Base-by-base conservation (phyloP, 2,113 vertebrate species). In the rabbit (Oryctolagus cuniculus) region DNA sequence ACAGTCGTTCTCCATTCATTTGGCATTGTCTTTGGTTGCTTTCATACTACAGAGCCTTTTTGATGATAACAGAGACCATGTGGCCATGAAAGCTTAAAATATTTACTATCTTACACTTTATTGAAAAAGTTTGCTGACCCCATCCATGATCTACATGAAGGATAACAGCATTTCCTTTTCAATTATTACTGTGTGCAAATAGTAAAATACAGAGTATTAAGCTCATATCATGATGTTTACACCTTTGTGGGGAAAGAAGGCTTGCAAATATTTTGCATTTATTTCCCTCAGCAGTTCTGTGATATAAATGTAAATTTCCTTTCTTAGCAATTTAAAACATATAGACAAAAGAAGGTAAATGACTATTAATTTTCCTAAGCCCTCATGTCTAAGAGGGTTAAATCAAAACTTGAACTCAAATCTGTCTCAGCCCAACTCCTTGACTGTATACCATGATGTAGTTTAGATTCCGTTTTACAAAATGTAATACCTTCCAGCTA, bases 321-420 rank as follows among this genome's bases (percentile, higher is more conserved):
- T 24, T 66, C 27, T 94, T 74, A 67, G 51, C 10, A 89, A 36
- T 10, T 21, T 95, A 66, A 92, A n/a, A 91, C 86, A 51, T 87
- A 12, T 24, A n/a, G 38, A 58, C 44, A 11, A 86, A 22, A 89
- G n/a, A 75, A 89, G 11, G 4, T 55, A n/a, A 89, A 70, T 58
- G 36, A 34, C 12, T 27, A 34, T 10, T 64, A 72, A 81, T n/a
- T 49, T 87, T 82, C 34, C 2, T 29, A 82, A 27, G 13, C 5
- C 29, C 10, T 81, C 80, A 53, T 53, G 27, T 75, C 22, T 31
- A 64, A 36, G 31, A 83, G 82, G 25, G 8, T 13, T 80, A 63
- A 69, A 70, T 69, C n/a, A 27, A 74, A 72, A 55, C 19, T 27
- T 75, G 38, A 70, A 38, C 3, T 22, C 4, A 74, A 9, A 38